phyloP scores from a whole-genome alignment of 2,113 vertebrate genomes.

The Zonotrichia leucophrys region DNA sequence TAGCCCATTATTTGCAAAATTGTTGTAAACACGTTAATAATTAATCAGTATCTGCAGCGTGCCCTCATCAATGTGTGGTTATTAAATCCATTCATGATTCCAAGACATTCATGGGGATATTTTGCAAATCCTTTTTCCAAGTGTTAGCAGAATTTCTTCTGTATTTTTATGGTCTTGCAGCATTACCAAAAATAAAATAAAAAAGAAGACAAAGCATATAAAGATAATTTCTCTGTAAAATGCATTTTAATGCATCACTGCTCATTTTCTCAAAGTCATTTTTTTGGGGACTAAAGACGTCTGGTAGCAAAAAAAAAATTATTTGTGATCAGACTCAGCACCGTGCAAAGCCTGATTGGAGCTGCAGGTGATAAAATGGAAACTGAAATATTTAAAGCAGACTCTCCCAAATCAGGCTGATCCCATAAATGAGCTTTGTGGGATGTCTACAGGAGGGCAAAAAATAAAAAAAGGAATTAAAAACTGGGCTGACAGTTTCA shows the following conservation, averaged over 20 bases:
- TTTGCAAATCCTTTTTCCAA: neutral
- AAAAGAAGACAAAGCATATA: neutral
- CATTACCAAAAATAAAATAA: neutral
- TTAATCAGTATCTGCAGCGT: neutral
- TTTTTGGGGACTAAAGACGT: neutral
- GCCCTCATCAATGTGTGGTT: neutral
- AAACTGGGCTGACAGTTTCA: neutral
- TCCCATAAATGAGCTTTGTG: neutral
- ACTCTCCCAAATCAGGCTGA: neutral
- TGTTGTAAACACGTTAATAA: neutral
- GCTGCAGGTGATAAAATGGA: neutral
- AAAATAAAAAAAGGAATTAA: neutral
- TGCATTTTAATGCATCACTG: neutral
- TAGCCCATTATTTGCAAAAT: neutral
- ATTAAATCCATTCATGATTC: neutral
- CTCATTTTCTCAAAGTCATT: neutral
- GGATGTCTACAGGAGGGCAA: neutral
- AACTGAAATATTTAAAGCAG: neutral
- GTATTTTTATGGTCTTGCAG: neutral
- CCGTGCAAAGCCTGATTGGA: neutral
- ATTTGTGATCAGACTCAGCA: neutral
- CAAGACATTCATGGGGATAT: neutral
- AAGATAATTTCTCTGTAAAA: neutral
- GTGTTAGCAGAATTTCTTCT: fast-evolving
- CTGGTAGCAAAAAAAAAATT: neutral